Base-by-base conservation (phyloP, 1,140 invertebrate species). In the Telenomus remus region DNA sequence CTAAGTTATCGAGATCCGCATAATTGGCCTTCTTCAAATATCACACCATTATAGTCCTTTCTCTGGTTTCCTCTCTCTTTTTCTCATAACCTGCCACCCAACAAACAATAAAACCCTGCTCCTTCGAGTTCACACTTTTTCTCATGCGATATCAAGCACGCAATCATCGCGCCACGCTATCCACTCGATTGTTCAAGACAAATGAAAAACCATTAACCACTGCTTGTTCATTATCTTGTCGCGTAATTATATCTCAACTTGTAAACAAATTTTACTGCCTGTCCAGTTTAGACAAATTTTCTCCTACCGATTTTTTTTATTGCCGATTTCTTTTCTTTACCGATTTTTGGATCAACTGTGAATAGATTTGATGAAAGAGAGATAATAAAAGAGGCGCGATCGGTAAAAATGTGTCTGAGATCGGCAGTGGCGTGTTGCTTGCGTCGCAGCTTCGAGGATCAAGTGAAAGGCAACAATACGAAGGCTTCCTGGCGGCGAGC, bases 391-490 rank as follows among this genome's bases (percentile, higher is more conserved):
- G 4, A 13, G 8, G 43, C 43, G 39, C 39, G 39, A 35, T 35
- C 5, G 34, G 34, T 6, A 35, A 35, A 35, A 35, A 10, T 35
- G 34, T 5, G 10, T 5, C 34, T 5, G 37, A 9, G 37, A n/a
- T 11, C n/a, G 37, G 37, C n/a, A 11, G 9, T 39, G 8, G 9
- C 9, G 9, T 9, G 37, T 9, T 27, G 46, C 34, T 66, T 60
- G 63, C 56, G 64, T 48, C 54, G 48, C 37, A 33, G 56, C 53
- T 39, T 11, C 0, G n/a, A 43, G 43, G 54, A 81, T 76, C 71
- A 69, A 85, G 84, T 85, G 84, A 85, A 85, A 85, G 84, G 84
- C 82, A 44, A 84, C 83, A 82, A 84, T 84, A 81, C 73, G 84
- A 83, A 85, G 81, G 82, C 78, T 76, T 76, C 73, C 66, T 76